phyloP scores from a whole-genome alignment of 2,113 vertebrate genomes.

The Platysteira castanea region DNA sequence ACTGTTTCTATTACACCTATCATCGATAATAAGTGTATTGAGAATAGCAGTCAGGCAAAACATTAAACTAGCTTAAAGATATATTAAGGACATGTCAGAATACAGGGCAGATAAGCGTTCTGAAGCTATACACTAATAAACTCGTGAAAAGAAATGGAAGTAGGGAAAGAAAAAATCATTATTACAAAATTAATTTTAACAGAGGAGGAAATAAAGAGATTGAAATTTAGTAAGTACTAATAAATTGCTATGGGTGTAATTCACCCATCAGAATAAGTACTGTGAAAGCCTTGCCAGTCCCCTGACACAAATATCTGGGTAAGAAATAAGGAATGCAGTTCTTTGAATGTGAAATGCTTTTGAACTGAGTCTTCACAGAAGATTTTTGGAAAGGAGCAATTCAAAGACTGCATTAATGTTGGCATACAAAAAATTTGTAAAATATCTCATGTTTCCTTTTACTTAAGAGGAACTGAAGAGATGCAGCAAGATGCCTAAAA shows the following conservation, averaged over 20 bases:
- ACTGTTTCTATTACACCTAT: conserved; percentile 50
- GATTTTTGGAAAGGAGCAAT: neutral
- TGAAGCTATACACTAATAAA: conserved; percentile 5
- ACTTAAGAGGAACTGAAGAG: neutral
- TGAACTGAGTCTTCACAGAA: neutral
- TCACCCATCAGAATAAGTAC: neutral
- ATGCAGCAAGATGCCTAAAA: neutral
- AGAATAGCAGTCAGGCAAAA: neutral
- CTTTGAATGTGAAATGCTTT: neutral
- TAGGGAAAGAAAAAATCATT: neutral
- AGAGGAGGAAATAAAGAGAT: neutral
- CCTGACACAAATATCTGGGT: neutral
- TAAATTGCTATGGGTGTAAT: neutral
- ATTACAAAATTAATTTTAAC: conserved; percentile 27
- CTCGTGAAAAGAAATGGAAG: neutral
- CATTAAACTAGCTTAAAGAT: conserved; percentile 36
- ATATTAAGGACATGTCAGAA: conserved; percentile 29
- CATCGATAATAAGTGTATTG: conserved; percentile 29
- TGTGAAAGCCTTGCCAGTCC: neutral
- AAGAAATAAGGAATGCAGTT: neutral
- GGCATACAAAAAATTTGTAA: neutral
- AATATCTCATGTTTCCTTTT: neutral
- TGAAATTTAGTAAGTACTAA: neutral
- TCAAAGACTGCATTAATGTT: neutral
- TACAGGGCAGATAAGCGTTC: conserved; percentile 21